phyloP scores from a whole-genome alignment of 2,888 invertebrate species.

The Trilocha varians region DNA sequence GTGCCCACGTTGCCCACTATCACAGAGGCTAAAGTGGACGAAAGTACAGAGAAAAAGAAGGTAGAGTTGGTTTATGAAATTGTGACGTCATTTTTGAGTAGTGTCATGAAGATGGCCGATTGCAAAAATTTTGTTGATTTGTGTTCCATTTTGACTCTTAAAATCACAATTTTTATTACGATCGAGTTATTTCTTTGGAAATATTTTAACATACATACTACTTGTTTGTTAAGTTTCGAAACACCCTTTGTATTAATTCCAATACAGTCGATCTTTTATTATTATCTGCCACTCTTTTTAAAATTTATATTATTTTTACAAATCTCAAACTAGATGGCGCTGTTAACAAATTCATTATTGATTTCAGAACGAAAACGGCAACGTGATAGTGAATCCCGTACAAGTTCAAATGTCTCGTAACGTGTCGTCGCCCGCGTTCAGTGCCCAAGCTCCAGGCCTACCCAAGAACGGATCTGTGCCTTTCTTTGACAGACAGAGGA shows the following conservation, averaged over 20 bases:
- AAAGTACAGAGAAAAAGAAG: slow-evolving; percentile 66
- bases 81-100: too few relatives aligned
- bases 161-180: too few relatives aligned
- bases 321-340: too few relatives aligned
- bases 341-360: not conserved
- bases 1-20: slow-evolving; percentile 92
- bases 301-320: not conserved
- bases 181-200: too few relatives aligned
- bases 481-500: slow-evolving; percentile 88
- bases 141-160: too few relatives aligned
- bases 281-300: not conserved
- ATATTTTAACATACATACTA: too few relatives aligned
- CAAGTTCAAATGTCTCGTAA: slow-evolving; percentile 78
- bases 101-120: too few relatives aligned
- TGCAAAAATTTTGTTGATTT: too few relatives aligned
- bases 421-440: slow-evolving; percentile 90
- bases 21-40: slow-evolving; percentile 84
- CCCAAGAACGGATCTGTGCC: slow-evolving; percentile 94
- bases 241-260: too few relatives aligned
- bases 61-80: slow-evolving; percentile 22
- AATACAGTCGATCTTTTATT: too few relatives aligned
- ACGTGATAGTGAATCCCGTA: slow-evolving; percentile 25
- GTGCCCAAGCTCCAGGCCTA: slow-evolving; percentile 78
- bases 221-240: too few relatives aligned
- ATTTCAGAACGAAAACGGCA: slow-evolving; percentile 45